Base-by-base conservation (phyloP, 2,888 invertebrate species). In the Ophraella communa region DNA sequence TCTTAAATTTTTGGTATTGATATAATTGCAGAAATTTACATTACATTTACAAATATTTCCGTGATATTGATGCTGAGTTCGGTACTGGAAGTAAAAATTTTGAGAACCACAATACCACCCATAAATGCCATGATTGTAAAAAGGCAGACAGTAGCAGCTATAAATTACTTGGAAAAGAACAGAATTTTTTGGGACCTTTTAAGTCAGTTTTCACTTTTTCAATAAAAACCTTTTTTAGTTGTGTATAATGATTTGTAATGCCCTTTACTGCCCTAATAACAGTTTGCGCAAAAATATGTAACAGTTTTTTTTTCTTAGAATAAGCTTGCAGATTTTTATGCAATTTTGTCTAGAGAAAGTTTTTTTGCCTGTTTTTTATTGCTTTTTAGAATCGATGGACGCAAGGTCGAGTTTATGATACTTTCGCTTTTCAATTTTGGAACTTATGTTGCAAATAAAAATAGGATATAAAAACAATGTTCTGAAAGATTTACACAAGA, bases 71-170 rank as follows among this genome's bases (percentile, higher is more conserved):
- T 10, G 23, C 17, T 17, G n/a, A 27, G 49, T 23, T 23, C 49
- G 49, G 10, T 17, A 7, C 23, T 49, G 53, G 14, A 7, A 53
- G 45, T 30, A 4, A 64, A 64, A 68, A 64, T 60, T 64, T 51
- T 35, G 42, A n/a, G 39, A 58, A 59, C 64, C 62, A 72, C 72
- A 72, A 72, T 67, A 64, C 64, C 58, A 66, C 65, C 71, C 69
- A 68, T 71, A 71, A 70, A 69, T 35, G 68, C 58, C 64, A 69
- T 73, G 67, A 73, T 69, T 69, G 68, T 67, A 65, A 69, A 68
- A 71, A 71, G 70, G 70, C 68, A 65, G 70, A 67, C 73, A 64
- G 73, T 73, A 73, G 72, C 70, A 30, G 66, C 58, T 58, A 67
- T 69, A 69, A 66, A 69, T 69, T 65, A 67, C 42, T 23, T n/a